These are phyloP conservation scores for Cantharis rufa DNA, from an alignment of 2,888 invertebrate species.

Conservation along the genomic window DNA sequence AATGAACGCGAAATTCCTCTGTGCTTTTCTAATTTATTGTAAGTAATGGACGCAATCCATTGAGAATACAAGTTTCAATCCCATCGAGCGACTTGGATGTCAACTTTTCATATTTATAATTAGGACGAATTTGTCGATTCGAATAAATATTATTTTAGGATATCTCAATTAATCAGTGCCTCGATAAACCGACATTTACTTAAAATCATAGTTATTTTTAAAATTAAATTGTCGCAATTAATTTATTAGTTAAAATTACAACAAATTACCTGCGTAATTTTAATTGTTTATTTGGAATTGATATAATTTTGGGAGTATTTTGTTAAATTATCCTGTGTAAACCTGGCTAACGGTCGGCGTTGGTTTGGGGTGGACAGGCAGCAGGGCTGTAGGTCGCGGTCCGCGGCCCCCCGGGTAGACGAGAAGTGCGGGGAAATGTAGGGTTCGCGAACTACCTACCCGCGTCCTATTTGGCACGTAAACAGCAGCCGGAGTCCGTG, in stretches of 20 bases:
- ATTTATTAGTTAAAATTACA: background rate
- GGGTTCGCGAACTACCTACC: slow-evolving; percentile 45
- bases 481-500: slow-evolving; percentile 41
- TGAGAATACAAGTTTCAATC: background rate
- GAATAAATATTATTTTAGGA: background rate
- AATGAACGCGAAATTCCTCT: background rate
- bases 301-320: slow-evolving; percentile 26
- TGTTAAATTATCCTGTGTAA: slow-evolving; percentile 23
- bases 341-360: slow-evolving; percentile 32
- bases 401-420: slow-evolving; percentile 34
- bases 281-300: background rate
- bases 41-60: background rate
- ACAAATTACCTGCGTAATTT: background rate
- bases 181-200: background rate
- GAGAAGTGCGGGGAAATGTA: slow-evolving; percentile 34
- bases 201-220: background rate
- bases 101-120: background rate
- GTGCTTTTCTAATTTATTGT: background rate
- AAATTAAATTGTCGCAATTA: background rate
- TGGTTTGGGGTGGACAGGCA: slow-evolving; percentile 43
- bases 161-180: background rate
- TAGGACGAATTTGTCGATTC: background rate
- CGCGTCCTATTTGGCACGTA: slow-evolving; percentile 37
- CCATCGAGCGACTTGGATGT: background rate
- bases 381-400: slow-evolving; percentile 46